Conservation (phyloP, 53 echinoderm and acorn worm species). For the Antedon mediterranea region DNA sequence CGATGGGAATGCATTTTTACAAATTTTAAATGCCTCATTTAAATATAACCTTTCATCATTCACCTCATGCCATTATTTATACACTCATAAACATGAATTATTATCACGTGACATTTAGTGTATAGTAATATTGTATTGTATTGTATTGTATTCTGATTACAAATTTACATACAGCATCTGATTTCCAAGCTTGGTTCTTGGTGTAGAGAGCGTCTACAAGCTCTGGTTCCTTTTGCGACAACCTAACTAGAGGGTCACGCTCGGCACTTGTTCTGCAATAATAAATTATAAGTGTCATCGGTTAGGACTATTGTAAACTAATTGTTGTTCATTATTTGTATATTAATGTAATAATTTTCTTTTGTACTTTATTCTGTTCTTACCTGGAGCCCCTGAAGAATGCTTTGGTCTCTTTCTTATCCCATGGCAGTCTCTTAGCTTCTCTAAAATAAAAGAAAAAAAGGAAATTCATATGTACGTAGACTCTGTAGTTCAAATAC, state of each 20-base stretch:
- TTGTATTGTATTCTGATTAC: background rate
- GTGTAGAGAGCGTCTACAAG: constrained; percentile 83
- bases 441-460: constrained; percentile 24
- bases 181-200: constrained; percentile 95
- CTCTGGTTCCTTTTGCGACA: constrained; percentile 55
- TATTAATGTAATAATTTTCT: too few species aligned
- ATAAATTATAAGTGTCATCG: background rate
- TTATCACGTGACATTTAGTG: too few species aligned
- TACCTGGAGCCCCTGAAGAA: constrained; percentile 90
- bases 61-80: too few species aligned
- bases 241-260: constrained; percentile 57
- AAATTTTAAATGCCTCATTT: too few species aligned
- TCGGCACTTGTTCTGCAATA: constrained; percentile 63
- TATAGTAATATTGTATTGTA: background rate
- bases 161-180: constrained; percentile 65
- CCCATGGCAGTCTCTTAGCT: constrained; percentile 70
- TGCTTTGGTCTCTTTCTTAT: constrained; percentile 61
- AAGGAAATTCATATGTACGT: too few species aligned
- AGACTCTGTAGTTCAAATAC: too few species aligned
- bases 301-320: background rate
- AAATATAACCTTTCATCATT: too few species aligned
- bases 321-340: too few species aligned
- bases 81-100: too few species aligned
- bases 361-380: too few species aligned
- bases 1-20: background rate